These are phyloP conservation scores for Psittacula derbiana DNA, from an alignment of 2,797 vertebrate species.

Conservation along the genomic window DNA sequence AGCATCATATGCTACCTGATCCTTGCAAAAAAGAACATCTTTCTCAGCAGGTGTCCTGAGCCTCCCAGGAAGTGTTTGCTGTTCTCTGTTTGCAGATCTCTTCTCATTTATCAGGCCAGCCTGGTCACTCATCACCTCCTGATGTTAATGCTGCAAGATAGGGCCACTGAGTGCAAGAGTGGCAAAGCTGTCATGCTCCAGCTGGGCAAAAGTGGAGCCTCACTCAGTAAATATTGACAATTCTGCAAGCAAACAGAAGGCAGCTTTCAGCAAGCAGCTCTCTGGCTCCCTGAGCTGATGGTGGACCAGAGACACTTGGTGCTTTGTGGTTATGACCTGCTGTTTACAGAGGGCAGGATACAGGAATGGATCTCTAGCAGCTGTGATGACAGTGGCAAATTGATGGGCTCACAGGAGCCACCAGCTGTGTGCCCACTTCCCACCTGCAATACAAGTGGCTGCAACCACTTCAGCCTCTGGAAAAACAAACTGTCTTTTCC, in stretches of 20 bases:
- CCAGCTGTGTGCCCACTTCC: slow-evolving; percentile 1
- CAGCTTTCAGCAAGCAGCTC: slow-evolving; percentile 59
- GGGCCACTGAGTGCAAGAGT: slow-evolving; percentile 52
- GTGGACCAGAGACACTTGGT: slow-evolving; percentile 20
- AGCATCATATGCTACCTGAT: slow-evolving; percentile 17
- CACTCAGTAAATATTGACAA: slow-evolving; percentile 69
- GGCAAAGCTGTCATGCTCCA: slow-evolving; percentile 59
- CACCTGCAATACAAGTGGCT: slow-evolving; percentile 43
- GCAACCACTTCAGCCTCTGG: slow-evolving; percentile 12
- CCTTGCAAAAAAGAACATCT: slow-evolving; percentile 17
- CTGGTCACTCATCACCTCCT: slow-evolving; percentile 64
- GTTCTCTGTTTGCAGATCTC: slow-evolving; percentile 56
- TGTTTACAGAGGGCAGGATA: slow-evolving; percentile 54
- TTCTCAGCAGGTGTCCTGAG: slow-evolving; percentile 57
- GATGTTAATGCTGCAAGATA: slow-evolving; percentile 58
- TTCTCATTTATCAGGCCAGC: slow-evolving; percentile 56
- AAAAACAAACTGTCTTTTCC: slow-evolving; percentile 26
- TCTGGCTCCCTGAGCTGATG: slow-evolving; percentile 40
- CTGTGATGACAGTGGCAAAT: slow-evolving; percentile 56
- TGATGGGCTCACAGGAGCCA: slow-evolving; percentile 21
- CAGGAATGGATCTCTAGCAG: slow-evolving; percentile 54
- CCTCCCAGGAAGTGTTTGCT: slow-evolving; percentile 61
- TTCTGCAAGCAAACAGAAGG: slow-evolving; percentile 54
- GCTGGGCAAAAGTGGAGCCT: slow-evolving; percentile 59
- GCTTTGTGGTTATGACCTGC: slow-evolving; percentile 28